Evolutionary conservation across 2,113 vertebrate genomes (phyloP).

Genomic region (Cyprinodon tularosa): DNA sequence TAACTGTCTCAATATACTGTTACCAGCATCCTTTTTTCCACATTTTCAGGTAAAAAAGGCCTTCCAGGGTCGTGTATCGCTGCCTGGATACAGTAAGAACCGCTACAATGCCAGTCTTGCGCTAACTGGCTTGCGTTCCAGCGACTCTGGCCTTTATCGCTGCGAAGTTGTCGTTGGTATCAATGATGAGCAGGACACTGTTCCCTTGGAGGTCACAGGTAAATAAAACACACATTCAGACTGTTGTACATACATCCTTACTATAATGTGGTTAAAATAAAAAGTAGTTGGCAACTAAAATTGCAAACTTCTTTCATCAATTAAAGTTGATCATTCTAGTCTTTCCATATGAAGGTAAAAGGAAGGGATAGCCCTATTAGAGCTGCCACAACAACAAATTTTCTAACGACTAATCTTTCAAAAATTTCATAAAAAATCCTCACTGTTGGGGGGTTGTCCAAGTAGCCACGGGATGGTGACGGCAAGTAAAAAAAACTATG

Average conservation of each 20-base stretch:
- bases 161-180: conserved; percentile 94
- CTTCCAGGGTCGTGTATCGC: conserved; percentile 87
- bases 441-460: too few species aligned
- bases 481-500: too few species aligned
- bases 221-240: conserved; percentile 27
- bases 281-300: neutral
- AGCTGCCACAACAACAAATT: too few species aligned
- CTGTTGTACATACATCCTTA: neutral
- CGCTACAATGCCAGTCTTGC: conserved; percentile 88
- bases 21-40: neutral
- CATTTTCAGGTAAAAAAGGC: conserved; percentile 82
- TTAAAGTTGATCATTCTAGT: neutral
- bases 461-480: too few species aligned
- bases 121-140: conserved; percentile 84
- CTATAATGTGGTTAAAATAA: neutral
- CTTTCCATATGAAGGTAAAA: too few species aligned
- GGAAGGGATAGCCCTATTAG: too few species aligned
- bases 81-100: conserved; percentile 85
- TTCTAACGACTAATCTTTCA: too few species aligned
- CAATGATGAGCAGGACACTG: conserved; percentile 92
- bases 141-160: conserved; percentile 92
- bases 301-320: neutral
- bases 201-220: conserved; percentile 93
- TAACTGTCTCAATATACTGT: neutral
- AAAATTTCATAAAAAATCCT: too few species aligned